Base-by-base conservation (phyloP, 2,888 invertebrate species). In the Pristionchus exspectatus region DNA sequence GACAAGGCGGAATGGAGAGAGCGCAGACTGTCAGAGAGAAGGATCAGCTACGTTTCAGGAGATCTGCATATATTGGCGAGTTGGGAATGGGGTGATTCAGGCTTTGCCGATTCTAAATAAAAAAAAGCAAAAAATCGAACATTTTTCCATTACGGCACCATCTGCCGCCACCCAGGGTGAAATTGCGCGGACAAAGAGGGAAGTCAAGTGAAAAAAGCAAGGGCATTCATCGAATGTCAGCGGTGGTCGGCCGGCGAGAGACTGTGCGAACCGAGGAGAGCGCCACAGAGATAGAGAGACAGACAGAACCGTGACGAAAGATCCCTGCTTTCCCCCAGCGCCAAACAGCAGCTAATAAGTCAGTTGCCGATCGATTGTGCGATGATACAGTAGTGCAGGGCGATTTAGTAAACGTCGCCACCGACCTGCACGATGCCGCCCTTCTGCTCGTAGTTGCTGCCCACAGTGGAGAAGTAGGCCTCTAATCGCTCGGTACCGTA, bases 351-450 rank as follows among this genome's bases (percentile, higher is more conserved):
- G 33, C 74, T 33, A 38, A 33, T 74, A 69, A 24, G 30, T 44
- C 74, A 77, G 74, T 77, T 12, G 2, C 4, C 44, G 33, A 77
- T 72, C 72, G 72, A 30, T 72, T 0, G 33, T 18, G 33, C n/a
- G n/a, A n/a, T 72, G 72, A 7, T 72, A 27, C 66, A 21, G 66
- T 77, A 77, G 10, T 16, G 3, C 12, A 74, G 44, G 1, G 18
- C n/a, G 4, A 54, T 54, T 83, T 27, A 54, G 27, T 83, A 54
- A 56, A 54, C 59, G 50, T 33, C 27, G 27, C 66, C 30, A 16
- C 93, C 30, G 38, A 93, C 93, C 92, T 93, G 93, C 21, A 93
- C 93, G 84, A 93, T 89, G 74, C 92, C 92, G 33, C 91, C 93
- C 88, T 90, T 90, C 69, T 92, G 92, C 89, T 93, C 93, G 88